Evolutionary conservation across 2,113 vertebrate genomes (phyloP), one percentile per base, ranked within the genome.

Genomic region (Eptesicus fuscus): DNA sequence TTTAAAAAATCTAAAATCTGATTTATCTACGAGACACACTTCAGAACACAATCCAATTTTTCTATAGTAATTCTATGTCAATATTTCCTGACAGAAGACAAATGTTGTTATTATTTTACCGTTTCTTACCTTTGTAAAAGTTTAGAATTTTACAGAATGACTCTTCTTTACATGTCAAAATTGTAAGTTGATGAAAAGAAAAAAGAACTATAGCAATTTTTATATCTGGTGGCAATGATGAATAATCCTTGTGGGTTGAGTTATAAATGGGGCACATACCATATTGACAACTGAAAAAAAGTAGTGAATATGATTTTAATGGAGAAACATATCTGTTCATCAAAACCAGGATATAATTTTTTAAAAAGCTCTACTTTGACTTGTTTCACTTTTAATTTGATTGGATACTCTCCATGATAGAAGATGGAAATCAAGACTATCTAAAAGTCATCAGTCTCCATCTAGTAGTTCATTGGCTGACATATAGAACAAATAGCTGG

Each of bases 91-190:
- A 99, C 99, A 99, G 98, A 99, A 99, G 99, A 99, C 98, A 98
- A 99, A 99, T 99, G 99, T 98, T 99, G 99, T 99, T 99, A 99
- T 99, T 99, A 99, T 98, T 99, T 99, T 98, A 98, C 98, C 98
- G 98, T 99, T 99, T 99, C 98, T 98, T 98, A 98, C 98, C 98
- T 99, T 99, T 98, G 98, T 98, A 94, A 98, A 98, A 98, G 98
- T 98, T 99, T 98, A 98, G 97, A 98, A 98, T 99, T 98, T 98
- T 98, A 98, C 96, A 98, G 97, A 98, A 98, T 98, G 97, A 98
- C 94, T 96, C 97, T 98, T 98, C 98, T 98, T 98, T 98, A 98
- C 97, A 98, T 98, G 98, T 98, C 98, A 98, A 98, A 98, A 98
- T 94, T 97, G 94, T 91, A 96, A 97, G 96, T 78, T 98, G 95